Conservation (phyloP, 2,888 invertebrate species). For the Acleris literana region DNA sequence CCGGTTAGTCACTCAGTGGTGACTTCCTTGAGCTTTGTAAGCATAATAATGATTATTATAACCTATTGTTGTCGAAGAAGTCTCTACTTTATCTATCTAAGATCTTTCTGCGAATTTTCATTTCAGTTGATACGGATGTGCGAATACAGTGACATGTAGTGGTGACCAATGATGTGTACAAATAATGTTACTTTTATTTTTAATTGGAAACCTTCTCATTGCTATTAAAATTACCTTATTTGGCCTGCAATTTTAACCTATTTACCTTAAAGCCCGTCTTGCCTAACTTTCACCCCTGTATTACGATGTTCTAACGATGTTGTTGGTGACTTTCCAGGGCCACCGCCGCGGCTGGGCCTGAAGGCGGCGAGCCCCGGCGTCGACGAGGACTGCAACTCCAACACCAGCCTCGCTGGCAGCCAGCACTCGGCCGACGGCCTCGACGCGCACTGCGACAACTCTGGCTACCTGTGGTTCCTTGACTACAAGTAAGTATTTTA, state of each 20-base stretch:
- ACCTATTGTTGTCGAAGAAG: constrained; percentile 17
- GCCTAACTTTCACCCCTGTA: not conserved
- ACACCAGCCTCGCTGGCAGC: constrained; percentile 80
- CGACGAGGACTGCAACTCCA: constrained; percentile 81
- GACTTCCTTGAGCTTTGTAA: constrained; percentile 20
- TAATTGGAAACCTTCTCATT: no score
- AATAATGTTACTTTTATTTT: no score
- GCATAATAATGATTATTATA: constrained; percentile 19
- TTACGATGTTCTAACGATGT: not conserved
- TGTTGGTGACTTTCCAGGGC: constrained; percentile 65
- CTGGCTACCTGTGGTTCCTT: constrained; percentile 95
- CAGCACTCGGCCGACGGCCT: constrained; percentile 79
- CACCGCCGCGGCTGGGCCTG: constrained; percentile 82
- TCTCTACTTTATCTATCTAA: not conserved
- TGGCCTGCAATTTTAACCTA: no score
- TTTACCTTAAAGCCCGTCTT: no score
- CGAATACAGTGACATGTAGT: no score
- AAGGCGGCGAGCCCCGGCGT: constrained; percentile 81
- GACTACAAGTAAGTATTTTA: constrained; percentile 88
- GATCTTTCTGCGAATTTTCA: no score
- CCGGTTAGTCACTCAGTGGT: constrained; percentile 27
- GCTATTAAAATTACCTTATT: no score
- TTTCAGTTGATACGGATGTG: no score
- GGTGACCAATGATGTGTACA: no score
- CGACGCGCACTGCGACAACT: constrained; percentile 88